phyloP scores from a whole-genome alignment of 1,140 invertebrate genomes.

The Scaptomyza montana region DNA sequence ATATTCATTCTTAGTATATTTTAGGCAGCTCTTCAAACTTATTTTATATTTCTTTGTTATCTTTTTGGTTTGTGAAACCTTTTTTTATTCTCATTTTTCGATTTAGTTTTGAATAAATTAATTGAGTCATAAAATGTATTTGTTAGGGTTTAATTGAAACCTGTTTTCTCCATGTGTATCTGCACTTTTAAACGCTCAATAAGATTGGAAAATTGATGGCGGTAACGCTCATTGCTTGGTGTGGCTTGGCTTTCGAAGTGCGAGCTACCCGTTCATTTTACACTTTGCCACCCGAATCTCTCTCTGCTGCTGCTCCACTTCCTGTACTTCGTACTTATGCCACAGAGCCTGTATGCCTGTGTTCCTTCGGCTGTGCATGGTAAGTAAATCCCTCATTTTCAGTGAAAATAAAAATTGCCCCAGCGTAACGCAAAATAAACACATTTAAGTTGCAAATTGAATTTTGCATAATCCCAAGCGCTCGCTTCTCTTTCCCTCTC shows the following conservation, averaged over 20 bases:
- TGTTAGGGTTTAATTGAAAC: too few relatives aligned
- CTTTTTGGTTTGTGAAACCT: too few relatives aligned
- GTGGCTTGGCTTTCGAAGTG: not conserved
- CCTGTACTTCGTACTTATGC: conserved; percentile 23
- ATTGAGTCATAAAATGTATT: too few relatives aligned
- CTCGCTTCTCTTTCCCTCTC: conserved; percentile 29
- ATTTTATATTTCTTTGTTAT: too few relatives aligned
- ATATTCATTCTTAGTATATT: too few relatives aligned
- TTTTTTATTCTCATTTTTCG: too few relatives aligned
- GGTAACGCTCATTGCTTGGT: conserved; percentile 70
- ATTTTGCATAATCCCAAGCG: conserved; percentile 80
- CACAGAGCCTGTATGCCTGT: not conserved
- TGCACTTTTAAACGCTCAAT: conserved; percentile 77
- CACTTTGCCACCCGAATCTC: conserved; percentile 9
- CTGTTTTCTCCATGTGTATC: not conserved
- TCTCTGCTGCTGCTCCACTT: not conserved
- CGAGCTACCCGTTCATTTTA: conserved; percentile 53
- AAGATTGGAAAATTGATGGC: conserved; percentile 81
- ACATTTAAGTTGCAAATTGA: conserved; percentile 84
- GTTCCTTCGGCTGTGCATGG: not conserved
- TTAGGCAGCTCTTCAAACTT: too few relatives aligned
- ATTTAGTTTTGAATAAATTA: too few relatives aligned
- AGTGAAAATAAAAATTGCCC: conserved; percentile 82
- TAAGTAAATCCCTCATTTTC: conserved; percentile 79
- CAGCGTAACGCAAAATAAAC: conserved; percentile 83